These are phyloP conservation scores for Panorpa germanica DNA, from an alignment of 2,888 invertebrate species.

Conservation along the genomic window DNA sequence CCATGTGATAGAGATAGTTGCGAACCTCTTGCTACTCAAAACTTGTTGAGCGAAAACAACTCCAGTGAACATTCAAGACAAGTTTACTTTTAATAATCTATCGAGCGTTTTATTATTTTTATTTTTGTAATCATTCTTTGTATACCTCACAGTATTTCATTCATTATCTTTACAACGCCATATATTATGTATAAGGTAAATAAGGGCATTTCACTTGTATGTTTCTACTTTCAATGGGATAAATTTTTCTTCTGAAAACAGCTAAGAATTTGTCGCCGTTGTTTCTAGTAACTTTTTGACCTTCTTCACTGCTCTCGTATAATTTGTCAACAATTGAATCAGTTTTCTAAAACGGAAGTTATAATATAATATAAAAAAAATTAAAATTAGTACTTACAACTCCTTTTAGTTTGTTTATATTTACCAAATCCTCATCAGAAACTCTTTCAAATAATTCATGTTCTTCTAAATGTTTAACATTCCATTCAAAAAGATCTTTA, in stretches of 20 bases:
- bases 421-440: conserved; percentile 55
- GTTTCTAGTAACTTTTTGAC: conserved; percentile 91
- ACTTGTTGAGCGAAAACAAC: too few relatives aligned
- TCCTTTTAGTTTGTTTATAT: conserved; percentile 12
- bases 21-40: too few relatives aligned
- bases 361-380: conserved; percentile 10
- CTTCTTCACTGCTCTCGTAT: conserved; percentile 90
- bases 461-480: conserved; percentile 74
- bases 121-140: too few relatives aligned
- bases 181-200: too few relatives aligned
- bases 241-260: conserved; percentile 65
- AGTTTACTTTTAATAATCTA: too few relatives aligned
- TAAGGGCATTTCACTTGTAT: too few relatives aligned
- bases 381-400: conserved; percentile 4
- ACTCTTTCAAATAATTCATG: conserved; percentile 79
- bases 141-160: too few relatives aligned
- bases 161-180: too few relatives aligned
- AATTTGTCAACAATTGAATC: conserved; percentile 83
- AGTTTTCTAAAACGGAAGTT: conserved; percentile 32
- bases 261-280: conserved; percentile 87
- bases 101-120: too few relatives aligned
- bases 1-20: too few relatives aligned
- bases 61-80: too few relatives aligned
- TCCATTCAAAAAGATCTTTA: conserved; percentile 92
- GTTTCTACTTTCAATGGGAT: too few relatives aligned